Percentiles rank a stretch among this genome's conserved stretches.
Conservation (phyloP, 2,797 vertebrate genomes). For the Gymnodraco acuticeps region DNA sequence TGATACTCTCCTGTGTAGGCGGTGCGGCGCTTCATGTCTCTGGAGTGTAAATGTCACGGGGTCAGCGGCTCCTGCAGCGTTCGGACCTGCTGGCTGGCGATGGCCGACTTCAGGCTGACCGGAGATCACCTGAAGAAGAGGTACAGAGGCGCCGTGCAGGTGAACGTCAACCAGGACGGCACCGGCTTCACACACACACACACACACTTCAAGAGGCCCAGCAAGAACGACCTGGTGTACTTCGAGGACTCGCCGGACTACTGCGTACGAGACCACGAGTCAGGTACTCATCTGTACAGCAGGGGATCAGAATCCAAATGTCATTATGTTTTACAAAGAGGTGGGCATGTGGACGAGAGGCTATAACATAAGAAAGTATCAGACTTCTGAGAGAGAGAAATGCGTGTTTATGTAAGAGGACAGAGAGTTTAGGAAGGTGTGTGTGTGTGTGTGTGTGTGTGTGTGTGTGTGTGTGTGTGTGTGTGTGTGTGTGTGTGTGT, state of each 20-base stretch:
- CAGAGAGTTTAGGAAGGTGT: constrained; percentile 21
- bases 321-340: no score
- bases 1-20: constrained; percentile 79
- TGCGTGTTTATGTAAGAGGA: background rate
- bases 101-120: constrained; percentile 94
- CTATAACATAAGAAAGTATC: no score
- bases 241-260: constrained; percentile 97
- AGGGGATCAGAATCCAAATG: no score
- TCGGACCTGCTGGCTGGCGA: constrained; percentile 95
- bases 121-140: constrained; percentile 93
- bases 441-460: constrained; percentile 11
- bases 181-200: constrained; percentile 92
- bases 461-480: constrained; percentile 54
- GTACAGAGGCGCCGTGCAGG: constrained; percentile 93
- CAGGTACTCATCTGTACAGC: constrained; percentile 83
- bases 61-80: constrained; percentile 95
- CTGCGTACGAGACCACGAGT: constrained; percentile 92
- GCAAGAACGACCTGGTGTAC: constrained; percentile 95
- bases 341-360: no score
- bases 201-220: constrained; percentile 90
- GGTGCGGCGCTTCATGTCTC: constrained; percentile 93
- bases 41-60: constrained; percentile 97
- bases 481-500: constrained; percentile 53
- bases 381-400: background rate
- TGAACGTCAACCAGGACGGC: constrained; percentile 96